These are phyloP conservation scores for Sycophila sp. DNA, from an alignment of 1,140 invertebrate species.

Conservation along the genomic window DNA sequence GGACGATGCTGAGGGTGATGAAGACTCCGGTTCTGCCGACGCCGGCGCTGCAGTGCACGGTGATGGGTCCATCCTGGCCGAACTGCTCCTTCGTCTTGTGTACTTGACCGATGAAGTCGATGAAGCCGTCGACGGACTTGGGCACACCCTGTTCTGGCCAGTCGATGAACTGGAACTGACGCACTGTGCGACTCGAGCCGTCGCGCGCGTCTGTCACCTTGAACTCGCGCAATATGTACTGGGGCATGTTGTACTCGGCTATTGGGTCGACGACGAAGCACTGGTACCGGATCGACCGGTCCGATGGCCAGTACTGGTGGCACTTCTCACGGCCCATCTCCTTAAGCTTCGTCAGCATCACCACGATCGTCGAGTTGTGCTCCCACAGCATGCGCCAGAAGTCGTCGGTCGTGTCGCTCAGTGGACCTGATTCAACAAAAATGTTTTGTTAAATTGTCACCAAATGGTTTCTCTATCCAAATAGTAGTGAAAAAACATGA, in stretches of 20 bases:
- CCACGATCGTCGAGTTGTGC: constrained; percentile 98
- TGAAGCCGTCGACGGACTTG: constrained; percentile 97
- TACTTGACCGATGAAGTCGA: constrained; percentile 98
- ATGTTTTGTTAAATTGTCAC: neutral
- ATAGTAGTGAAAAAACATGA: too few species aligned
- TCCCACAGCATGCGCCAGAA: constrained; percentile 99
- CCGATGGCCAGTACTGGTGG: constrained; percentile 98
- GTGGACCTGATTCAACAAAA: constrained; percentile 70
- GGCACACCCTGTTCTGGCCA: constrained; percentile 99
- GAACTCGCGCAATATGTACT: constrained; percentile 98
- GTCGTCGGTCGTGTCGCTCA: constrained; percentile 95
- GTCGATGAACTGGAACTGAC: constrained; percentile 99
- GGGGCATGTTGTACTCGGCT: constrained; percentile 99
- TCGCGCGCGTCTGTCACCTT: constrained; percentile 96
- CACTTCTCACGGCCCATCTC: constrained; percentile 98
- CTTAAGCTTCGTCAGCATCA: constrained; percentile 97
- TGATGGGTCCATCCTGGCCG: constrained; percentile 98
- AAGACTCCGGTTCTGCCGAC: constrained; percentile 98
- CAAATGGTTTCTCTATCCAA: too few species aligned
- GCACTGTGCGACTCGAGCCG: constrained; percentile 93
- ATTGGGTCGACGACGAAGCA: constrained; percentile 99
- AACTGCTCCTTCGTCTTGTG: constrained; percentile 99
- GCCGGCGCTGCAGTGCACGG: constrained; percentile 98
- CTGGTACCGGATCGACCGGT: constrained; percentile 94
- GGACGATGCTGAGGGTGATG: constrained; percentile 96